phyloP scores from a whole-genome alignment of 2,113 vertebrate genomes.

The Apistogramma diplotaenia region DNA sequence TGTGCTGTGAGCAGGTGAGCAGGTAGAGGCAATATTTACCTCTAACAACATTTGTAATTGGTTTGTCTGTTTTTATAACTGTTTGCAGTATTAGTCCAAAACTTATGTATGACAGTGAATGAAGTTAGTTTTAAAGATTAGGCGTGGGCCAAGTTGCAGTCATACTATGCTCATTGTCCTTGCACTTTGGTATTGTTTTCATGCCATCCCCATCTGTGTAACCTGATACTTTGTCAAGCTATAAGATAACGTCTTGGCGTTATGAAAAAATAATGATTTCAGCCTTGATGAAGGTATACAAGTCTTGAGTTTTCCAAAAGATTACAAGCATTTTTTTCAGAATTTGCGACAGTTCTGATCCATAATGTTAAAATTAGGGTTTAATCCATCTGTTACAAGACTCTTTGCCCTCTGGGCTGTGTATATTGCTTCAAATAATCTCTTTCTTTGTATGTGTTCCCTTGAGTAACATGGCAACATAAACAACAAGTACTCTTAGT shows the following conservation, averaged over 20 bases:
- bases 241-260: no score
- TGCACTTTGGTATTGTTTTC: neutral
- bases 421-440: neutral
- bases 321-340: neutral
- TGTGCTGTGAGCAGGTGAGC: no score
- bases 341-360: neutral
- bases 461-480: slow-evolving; percentile 43
- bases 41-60: neutral
- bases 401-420: neutral
- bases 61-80: fast-evolving
- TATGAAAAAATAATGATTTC: no score
- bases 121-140: neutral
- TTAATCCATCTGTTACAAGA: neutral
- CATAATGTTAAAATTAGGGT: neutral
- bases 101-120: neutral
- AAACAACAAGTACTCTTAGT: slow-evolving; percentile 30
- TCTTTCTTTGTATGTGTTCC: slow-evolving; percentile 11
- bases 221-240: neutral
- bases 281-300: neutral
- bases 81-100: neutral
- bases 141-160: neutral
- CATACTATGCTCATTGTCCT: neutral
- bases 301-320: neutral
- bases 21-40: no score
- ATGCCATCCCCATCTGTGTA: neutral